Percentiles rank a stretch among this genome's conserved stretches.
Evolutionary conservation across 2,888 invertebrate species (phyloP).

Genomic region (Lycaena phlaeas): DNA sequence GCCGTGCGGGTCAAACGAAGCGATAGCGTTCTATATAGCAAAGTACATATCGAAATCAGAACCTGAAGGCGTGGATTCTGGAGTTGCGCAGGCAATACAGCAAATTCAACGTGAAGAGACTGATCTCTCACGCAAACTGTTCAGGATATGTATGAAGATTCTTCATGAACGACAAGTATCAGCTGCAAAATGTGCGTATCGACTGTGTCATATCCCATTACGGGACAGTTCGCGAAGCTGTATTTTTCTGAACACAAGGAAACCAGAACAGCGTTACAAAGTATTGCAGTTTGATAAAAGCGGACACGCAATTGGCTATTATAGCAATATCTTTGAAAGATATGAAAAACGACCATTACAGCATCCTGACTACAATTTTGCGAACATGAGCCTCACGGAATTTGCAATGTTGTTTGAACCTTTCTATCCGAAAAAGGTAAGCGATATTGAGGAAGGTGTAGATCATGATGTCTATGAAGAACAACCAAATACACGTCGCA

Average conservation of each 20-base stretch:
- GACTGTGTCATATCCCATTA: conserved; percentile 18
- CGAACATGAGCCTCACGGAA: conserved; percentile 9
- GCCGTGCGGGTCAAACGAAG: conserved; percentile 24
- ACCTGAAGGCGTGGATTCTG: conserved; percentile 12
- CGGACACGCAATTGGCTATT: conserved; percentile 17
- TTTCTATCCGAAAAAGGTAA: conserved; percentile 12
- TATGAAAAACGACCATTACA: conserved; percentile 13
- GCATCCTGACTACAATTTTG: conserved; percentile 22
- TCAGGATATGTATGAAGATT: conserved; percentile 27
- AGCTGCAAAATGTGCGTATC: conserved; percentile 25
- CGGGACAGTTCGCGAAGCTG: conserved; percentile 12
- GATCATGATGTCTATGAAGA: conserved; percentile 17
- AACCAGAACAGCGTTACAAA: conserved; percentile 24
- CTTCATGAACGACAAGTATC: conserved; percentile 27
- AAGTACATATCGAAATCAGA: conserved; percentile 20
- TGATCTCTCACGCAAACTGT: conserved; percentile 23
- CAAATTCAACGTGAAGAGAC: conserved; percentile 15
- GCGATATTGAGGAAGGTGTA: conserved; percentile 16
- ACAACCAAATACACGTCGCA: conserved; percentile 10
- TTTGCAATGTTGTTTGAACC: conserved; percentile 21
- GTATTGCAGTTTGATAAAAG: conserved; percentile 22
- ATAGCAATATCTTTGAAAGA: conserved; percentile 22
- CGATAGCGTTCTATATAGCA: conserved; percentile 18
- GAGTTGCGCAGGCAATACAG: conserved; percentile 15
- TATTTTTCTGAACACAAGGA: conserved; percentile 17